Percentiles rank a stretch among this genome's conserved stretches.
Conservation (phyloP, 2,888 invertebrate genomes). For the Neoscelio sp. region DNA sequence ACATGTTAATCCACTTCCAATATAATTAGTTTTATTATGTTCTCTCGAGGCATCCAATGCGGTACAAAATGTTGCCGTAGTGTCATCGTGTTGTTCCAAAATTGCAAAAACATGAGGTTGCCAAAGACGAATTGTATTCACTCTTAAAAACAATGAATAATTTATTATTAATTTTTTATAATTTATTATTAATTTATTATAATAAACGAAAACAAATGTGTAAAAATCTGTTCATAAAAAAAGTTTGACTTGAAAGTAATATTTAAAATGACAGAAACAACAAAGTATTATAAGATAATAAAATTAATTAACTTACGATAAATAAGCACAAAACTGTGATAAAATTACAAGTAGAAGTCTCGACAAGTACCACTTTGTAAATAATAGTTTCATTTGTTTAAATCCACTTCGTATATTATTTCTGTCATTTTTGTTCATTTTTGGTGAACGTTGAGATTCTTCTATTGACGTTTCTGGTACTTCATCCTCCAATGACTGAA, state of each 20-base stretch:
- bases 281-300: background rate
- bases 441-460: background rate
- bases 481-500: conserved; percentile 81
- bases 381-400: conserved; percentile 87
- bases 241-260: background rate
- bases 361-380: conserved; percentile 86
- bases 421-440: conserved; percentile 78
- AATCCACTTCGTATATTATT: conserved; percentile 85
- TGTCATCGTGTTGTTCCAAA: conserved; percentile 54
- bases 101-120: conserved; percentile 92
- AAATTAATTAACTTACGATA: conserved; percentile 54
- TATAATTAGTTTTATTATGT: background rate
- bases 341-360: conserved; percentile 87
- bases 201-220: background rate
- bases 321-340: conserved; percentile 84
- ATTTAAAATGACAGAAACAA: background rate
- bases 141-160: conserved; percentile 82
- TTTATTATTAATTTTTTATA: background rate
- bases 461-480: conserved; percentile 32
- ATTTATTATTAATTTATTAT: background rate
- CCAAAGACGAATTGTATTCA: conserved; percentile 94
- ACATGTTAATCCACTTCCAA: conserved; percentile 1
- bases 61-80: conserved; percentile 76
- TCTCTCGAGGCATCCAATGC: conserved; percentile 73
- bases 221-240: background rate